phyloP scores from a whole-genome alignment of 2,113 vertebrate genomes.

The Megaceryle maxima region DNA sequence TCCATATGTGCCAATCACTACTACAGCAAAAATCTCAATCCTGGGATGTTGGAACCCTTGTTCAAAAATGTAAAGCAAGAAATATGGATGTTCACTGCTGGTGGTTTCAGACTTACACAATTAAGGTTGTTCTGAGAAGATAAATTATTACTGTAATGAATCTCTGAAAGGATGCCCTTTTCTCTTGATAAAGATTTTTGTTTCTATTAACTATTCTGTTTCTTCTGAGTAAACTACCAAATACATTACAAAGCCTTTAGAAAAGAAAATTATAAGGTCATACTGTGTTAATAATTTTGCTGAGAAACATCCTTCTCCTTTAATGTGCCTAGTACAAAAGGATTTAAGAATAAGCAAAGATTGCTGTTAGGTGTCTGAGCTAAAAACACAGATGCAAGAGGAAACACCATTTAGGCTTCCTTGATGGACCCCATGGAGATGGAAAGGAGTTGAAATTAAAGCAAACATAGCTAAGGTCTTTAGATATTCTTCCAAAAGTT shows the following conservation, averaged over 20 bases:
- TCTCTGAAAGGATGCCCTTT: not conserved
- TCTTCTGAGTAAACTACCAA: not conserved
- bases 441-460: not conserved
- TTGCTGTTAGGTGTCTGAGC: not conserved
- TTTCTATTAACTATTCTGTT: not conserved
- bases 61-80: not conserved
- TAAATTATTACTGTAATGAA: not conserved
- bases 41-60: not conserved
- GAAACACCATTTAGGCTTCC: not conserved
- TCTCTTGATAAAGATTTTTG: not conserved
- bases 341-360: not conserved
- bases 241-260: not conserved
- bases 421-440: not conserved
- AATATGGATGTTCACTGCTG: not conserved
- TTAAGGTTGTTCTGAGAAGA: not conserved
- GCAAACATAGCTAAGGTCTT: not conserved
- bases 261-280: not conserved
- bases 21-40: not conserved
- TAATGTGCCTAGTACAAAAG: not conserved
- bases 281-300: not conserved
- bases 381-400: not conserved
- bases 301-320: not conserved
- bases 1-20: not conserved
- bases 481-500: not conserved
- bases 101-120: not conserved